phyloP scores from a whole-genome alignment of 2,797 vertebrate genomes.

The Dromococcyx pavoninus region DNA sequence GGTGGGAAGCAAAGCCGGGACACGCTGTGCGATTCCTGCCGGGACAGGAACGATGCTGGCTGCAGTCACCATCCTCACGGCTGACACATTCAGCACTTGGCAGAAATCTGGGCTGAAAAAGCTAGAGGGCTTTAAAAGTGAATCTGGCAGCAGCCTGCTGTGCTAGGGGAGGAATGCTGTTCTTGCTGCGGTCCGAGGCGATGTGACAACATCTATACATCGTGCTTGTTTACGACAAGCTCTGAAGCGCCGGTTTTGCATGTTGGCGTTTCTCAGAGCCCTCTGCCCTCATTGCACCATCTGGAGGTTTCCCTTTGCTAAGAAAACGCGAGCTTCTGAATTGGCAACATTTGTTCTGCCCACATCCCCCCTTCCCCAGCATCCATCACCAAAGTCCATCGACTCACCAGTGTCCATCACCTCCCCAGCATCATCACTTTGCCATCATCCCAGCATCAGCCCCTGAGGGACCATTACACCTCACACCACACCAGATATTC shows the following conservation, averaged over 20 bases:
- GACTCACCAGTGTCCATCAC: neutral
- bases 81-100: rapidly evolving
- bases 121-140: no score
- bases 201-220: rapidly evolving
- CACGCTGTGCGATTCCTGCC: neutral
- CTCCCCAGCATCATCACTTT: neutral
- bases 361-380: rapidly evolving
- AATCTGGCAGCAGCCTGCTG: neutral
- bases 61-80: neutral
- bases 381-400: neutral
- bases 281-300: no score
- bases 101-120: neutral
- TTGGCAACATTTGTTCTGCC: neutral
- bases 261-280: rapidly evolving
- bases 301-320: neutral
- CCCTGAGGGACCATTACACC: neutral
- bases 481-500: rapidly evolving
- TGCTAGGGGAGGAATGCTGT: rapidly evolving
- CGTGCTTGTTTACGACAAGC: rapidly evolving
- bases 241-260: rapidly evolving
- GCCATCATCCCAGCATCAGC: neutral
- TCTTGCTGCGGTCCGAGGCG: rapidly evolving
- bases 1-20: neutral
- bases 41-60: rapidly evolving
- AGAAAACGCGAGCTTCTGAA: neutral